phyloP scores from a whole-genome alignment of 2,888 invertebrate genomes.

The Acrocera orbiculus region DNA sequence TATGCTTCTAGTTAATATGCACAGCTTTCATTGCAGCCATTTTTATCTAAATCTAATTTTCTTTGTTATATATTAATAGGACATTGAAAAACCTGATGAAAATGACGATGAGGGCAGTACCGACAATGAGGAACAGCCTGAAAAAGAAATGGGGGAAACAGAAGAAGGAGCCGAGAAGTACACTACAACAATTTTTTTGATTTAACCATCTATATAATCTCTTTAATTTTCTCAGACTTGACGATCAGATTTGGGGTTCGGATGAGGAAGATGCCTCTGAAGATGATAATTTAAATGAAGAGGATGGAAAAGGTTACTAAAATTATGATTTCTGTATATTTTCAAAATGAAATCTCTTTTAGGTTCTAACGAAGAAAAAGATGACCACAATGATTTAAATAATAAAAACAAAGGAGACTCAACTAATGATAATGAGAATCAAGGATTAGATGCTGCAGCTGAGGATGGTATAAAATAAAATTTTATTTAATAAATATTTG shows the following conservation, averaged over 20 bases:
- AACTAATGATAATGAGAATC: constrained; percentile 36
- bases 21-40: too few relatives aligned
- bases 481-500: background rate
- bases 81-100: constrained; percentile 45
- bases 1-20: too few relatives aligned
- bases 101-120: constrained; percentile 41
- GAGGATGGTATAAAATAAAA: background rate
- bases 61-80: constrained; percentile 19
- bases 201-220: too few relatives aligned
- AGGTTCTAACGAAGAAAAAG: constrained; percentile 62
- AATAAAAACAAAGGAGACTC: too few relatives aligned
- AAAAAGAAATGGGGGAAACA: constrained; percentile 94
- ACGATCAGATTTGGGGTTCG: constrained; percentile 68
- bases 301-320: constrained; percentile 47
- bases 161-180: constrained; percentile 66
- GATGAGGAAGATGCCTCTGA: constrained; percentile 56
- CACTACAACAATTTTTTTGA: constrained; percentile 16
- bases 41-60: too few relatives aligned
- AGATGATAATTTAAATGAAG: constrained; percentile 37
- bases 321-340: too few relatives aligned
- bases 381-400: constrained; percentile 31
- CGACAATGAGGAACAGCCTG: constrained; percentile 60
- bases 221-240: constrained; percentile 32
- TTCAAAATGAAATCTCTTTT: too few relatives aligned
- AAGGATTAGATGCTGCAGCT: constrained; percentile 26